Evolutionary conservation across 2,888 invertebrate species (phyloP).

Genomic region (Scaptomyza polygonia): DNA sequence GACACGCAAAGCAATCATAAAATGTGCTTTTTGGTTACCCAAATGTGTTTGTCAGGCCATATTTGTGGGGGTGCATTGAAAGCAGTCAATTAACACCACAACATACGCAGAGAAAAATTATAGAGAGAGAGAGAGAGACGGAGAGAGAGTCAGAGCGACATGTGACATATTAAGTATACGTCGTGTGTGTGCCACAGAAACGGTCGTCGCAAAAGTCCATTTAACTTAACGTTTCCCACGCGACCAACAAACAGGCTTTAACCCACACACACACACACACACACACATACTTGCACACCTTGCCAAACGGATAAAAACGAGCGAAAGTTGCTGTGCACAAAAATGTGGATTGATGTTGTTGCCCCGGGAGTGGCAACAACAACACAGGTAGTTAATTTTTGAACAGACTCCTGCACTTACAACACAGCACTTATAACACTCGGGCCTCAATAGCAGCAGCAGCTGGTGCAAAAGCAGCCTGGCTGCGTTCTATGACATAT

Average conservation of each 20-base stretch:
- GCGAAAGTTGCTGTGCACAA: conserved; percentile 4
- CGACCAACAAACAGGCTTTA: conserved; percentile 48
- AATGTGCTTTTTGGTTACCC: conserved; percentile 73
- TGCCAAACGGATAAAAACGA: conserved; percentile 35
- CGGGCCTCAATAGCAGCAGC: background rate
- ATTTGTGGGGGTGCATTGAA: conserved; percentile 50
- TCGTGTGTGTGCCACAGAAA: conserved; percentile 53
- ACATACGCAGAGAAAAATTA: too few relatives aligned
- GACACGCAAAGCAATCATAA: conserved; percentile 74
- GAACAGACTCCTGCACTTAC: conserved; percentile 10
- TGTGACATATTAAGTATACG: conserved; percentile 60
- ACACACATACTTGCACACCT: conserved; percentile 40
- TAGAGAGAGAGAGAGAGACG: background rate
- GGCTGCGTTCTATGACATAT: conserved; percentile 14
- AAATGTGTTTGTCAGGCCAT: conserved; percentile 71
- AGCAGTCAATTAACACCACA: conserved; percentile 55
- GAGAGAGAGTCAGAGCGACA: conserved; percentile 5
- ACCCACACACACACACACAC: conserved; percentile 12
- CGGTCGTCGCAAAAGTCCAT: conserved; percentile 70
- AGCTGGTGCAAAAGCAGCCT: background rate
- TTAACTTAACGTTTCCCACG: conserved; percentile 77
- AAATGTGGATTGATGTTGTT: conserved; percentile 48
- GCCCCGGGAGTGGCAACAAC: conserved; percentile 39
- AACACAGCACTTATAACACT: conserved; percentile 3
- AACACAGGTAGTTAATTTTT: conserved; percentile 31